A percentile compares a stretch with the other conserved stretches of the same genome.
Evolutionary conservation across 1,140 invertebrate species (phyloP).

Genomic region (Hydropsyche tenuis): DNA sequence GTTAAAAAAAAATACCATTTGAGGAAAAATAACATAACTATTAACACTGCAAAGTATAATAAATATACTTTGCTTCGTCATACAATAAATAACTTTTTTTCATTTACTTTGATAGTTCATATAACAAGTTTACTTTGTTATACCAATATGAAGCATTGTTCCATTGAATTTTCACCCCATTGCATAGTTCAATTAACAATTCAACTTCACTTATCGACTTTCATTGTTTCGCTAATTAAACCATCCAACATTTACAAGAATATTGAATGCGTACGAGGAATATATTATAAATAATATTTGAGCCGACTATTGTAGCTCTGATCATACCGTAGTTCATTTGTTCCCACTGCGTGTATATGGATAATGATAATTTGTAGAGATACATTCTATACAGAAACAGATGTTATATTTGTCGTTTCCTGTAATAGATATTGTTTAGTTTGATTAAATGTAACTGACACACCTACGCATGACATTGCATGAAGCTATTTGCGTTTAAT

Average conservation of each 20-base stretch:
- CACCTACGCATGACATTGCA: conserved; percentile 8
- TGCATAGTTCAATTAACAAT: conserved; percentile 14
- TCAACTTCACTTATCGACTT: neutral
- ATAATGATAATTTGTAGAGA: no score
- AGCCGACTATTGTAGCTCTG: no score
- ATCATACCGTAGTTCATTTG: no score
- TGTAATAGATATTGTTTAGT: conserved; percentile 1
- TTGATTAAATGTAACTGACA: conserved; percentile 6
- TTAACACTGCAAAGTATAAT: neutral
- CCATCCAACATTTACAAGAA: neutral
- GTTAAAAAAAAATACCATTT: no score
- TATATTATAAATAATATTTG: no score
- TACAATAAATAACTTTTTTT: no score
- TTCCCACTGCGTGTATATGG: no score
- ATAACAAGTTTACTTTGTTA: neutral
- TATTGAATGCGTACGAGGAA: neutral
- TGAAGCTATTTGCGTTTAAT: neutral
- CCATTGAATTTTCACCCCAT: neutral
- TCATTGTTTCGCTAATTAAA: neutral
- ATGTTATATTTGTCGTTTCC: neutral
- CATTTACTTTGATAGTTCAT: no score
- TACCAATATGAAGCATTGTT: neutral
- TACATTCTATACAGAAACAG: neutral
- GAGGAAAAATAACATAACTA: no score
- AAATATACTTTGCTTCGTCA: neutral